phyloP scores from a whole-genome alignment of 1,140 invertebrate genomes.

The Trichogramma pretiosum region DNA sequence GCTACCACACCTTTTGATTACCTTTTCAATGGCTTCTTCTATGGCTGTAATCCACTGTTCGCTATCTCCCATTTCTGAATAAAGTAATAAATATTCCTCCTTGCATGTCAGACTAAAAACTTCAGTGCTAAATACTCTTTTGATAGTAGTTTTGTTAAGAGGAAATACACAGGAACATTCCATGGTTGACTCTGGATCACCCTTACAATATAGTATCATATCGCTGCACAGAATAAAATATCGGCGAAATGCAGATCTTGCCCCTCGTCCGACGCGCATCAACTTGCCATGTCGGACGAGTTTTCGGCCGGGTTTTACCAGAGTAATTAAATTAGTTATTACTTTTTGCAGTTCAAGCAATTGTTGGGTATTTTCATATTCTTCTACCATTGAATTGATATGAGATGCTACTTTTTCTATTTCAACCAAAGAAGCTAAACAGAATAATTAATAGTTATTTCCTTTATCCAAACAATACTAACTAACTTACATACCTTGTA shows the following conservation, averaged over 20 bases:
- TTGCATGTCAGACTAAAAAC: slow-evolving; percentile 52
- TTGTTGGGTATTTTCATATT: slow-evolving; percentile 63
- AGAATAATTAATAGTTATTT: slow-evolving; percentile 8
- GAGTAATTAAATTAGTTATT: slow-evolving; percentile 50
- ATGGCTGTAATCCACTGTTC: slow-evolving; percentile 50
- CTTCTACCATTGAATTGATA: slow-evolving; percentile 61
- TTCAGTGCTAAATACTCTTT: slow-evolving; percentile 46
- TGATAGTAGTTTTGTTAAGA: slow-evolving; percentile 52
- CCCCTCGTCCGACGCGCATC: slow-evolving; percentile 53
- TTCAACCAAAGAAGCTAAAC: slow-evolving; percentile 58
- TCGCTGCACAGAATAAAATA: slow-evolving; percentile 42
- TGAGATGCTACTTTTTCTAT: slow-evolving; percentile 59
- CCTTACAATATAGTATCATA: slow-evolving; percentile 52
- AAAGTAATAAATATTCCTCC: slow-evolving; percentile 50
- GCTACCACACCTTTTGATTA: slow-evolving; percentile 27
- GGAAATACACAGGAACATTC: slow-evolving; percentile 53
- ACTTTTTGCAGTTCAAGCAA: slow-evolving; percentile 59
- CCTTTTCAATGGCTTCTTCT: slow-evolving; percentile 47
- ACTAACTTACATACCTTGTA: slow-evolving; percentile 35
- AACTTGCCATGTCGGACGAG: slow-evolving; percentile 63
- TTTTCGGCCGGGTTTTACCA: slow-evolving; percentile 59
- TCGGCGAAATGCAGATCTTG: slow-evolving; percentile 49
- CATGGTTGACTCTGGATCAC: slow-evolving; percentile 45
- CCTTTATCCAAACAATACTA: not conserved
- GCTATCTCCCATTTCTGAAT: slow-evolving; percentile 46